Evolutionary conservation across 2,888 invertebrate genomes (phyloP), one percentile per base, ranked within the genome.

Genomic region (Cheilosia scutellata): DNA sequence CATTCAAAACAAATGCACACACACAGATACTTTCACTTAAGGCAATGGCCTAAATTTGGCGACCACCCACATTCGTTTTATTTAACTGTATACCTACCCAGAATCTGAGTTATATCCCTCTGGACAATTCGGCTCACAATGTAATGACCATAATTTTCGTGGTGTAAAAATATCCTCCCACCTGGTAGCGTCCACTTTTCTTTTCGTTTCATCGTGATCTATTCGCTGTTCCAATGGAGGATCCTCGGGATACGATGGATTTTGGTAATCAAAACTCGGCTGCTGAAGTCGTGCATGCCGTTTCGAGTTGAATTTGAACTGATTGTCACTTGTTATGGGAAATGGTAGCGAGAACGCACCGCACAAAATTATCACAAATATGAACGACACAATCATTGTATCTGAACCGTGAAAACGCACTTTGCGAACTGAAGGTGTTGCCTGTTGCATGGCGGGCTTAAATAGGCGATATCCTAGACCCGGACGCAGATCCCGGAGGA

Each of bases 351-450:
- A 79, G 31, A 71, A 70, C 37, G 47, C 79, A 75, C 79, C 51
- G 40, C 75, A 84, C 65, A 75, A 37, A 31, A 70, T 44, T 25
- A 74, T 75, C 37, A 75, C 47, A 13, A 79, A 84, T 31, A 75
- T 47, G 27, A 57, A 84, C 29, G 78, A 40, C 2, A 70, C 74
- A 79, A 84, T 60, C 83, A 84, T 84, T 62, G 55, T 49, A 57
- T 42, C 63, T 65, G 3, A 51, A 27, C 42, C 58, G 57, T 13
- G 37, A 63, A 70, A 40, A 70, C 40, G 57, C 63, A 65, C 75
- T 47, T 60, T 44, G 33, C 58, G 31, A 66, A 86, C 84, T 86
- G 71, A 66, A 65, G 44, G 42, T 29, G 1, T 5, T 29, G 76
- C 76, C 37, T 66, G 55, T 66, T 76, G 80, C 47, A 25, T 9